Base-by-base conservation (phyloP, 92 coral and sea anemone species). In the Porites lobata region DNA sequence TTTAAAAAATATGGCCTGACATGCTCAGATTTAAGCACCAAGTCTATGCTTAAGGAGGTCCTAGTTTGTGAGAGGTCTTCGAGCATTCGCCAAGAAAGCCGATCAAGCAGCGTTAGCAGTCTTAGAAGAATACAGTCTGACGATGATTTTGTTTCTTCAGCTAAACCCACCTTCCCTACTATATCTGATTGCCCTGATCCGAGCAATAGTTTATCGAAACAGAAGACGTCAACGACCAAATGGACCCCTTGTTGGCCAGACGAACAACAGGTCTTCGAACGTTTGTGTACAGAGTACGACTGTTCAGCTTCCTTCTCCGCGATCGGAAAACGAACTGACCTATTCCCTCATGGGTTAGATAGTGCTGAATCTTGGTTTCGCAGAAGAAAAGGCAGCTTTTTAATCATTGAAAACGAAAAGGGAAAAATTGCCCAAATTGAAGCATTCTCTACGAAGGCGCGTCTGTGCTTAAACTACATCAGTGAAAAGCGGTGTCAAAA, bases 381-480 rank as follows among this genome's bases (percentile, higher is more conserved):
- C 5, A 80, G 76, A 29, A 75, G 26, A 24, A 58, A 82, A 8
- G 87, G 73, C 72, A 85, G 87, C 32, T 85, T 85, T 81, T 68
- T 85, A 9, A 21, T 86, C 52, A 80, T 74, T 15, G 90, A 90
- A 18, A 75, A 69, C 59, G 83, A 80, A 29, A 72, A 6, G 68
- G 87, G 87, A 52, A 71, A 18, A 53, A 80, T 90, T 57, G 73
- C 52, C 1, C 17, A 6, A 72, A 75, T 85, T 19, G 72, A 84
- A 21, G 84, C 93, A 3, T 86, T 90, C 65, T 90, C 93, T n/a
- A 61, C 77, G 4, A 76, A 69, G 7, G 86, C 87, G n/a, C 87
- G 93, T 58, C 50, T 86, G 53, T 90, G 93, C 13, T 62, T 80
- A 38, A 26, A 50, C 9, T 85, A 75, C 78, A 86, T 8, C 63